phyloP scores from a whole-genome alignment of 2,888 invertebrate species.

The Eucera pruinosa region DNA sequence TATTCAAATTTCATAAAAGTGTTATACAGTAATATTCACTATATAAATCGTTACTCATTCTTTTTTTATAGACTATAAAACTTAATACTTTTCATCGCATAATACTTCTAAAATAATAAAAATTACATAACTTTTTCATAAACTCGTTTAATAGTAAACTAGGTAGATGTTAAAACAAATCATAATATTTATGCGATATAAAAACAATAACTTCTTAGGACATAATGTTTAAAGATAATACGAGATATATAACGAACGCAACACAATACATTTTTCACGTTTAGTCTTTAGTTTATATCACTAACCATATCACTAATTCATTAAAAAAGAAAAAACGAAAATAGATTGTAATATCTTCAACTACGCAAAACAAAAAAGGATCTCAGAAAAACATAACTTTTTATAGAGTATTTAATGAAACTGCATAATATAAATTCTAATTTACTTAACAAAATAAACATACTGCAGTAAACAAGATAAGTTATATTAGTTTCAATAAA shows the following conservation, averaged over 20 bases:
- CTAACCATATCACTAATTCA: background rate
- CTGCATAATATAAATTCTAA: constrained; percentile 5
- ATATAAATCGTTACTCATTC: constrained; percentile 21
- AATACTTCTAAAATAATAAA: constrained; percentile 17
- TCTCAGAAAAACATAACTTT: background rate
- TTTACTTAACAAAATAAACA: background rate
- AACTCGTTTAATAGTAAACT: constrained; percentile 38
- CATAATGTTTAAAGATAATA: constrained; percentile 9
- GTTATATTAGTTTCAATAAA: constrained; percentile 27
- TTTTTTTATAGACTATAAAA: constrained; percentile 20
- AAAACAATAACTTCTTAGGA: constrained; percentile 11
- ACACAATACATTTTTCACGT: constrained; percentile 1
- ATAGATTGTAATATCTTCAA: constrained; percentile 17
- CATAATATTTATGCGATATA: constrained; percentile 10
- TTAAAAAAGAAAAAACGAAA: constrained; percentile 12
- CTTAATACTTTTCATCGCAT: constrained; percentile 18
- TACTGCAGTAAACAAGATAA: constrained; percentile 14
- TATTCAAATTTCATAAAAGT: constrained; percentile 31
- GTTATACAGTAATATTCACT: constrained; percentile 33
- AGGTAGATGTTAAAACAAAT: constrained; percentile 26
- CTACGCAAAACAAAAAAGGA: constrained; percentile 19
- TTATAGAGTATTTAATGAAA: constrained; percentile 3
- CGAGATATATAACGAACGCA: constrained; percentile 18
- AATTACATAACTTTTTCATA: constrained; percentile 7
- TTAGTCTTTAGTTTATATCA: background rate